A percentile compares a stretch with the other conserved stretches of the same genome.
phyloP scores from a whole-genome alignment of 2,888 invertebrate species.

The Heliconius hortense region DNA sequence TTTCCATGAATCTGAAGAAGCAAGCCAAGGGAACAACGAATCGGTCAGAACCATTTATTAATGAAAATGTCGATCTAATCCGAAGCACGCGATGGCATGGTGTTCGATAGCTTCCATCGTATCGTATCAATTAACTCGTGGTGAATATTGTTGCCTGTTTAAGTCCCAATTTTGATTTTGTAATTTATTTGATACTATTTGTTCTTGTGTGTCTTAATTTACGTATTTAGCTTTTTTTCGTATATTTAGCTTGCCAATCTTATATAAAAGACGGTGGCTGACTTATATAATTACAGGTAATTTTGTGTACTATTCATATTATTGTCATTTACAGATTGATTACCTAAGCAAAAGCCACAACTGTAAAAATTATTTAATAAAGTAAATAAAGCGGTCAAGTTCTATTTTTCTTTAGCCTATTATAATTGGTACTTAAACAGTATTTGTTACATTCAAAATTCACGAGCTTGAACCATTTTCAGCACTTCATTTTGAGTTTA shows the following conservation, averaged over 20 bases:
- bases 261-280: background rate
- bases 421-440: slow-evolving; percentile 36
- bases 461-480: slow-evolving; percentile 31
- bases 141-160: slow-evolving; percentile 41
- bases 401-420: background rate
- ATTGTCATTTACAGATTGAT: too few species aligned
- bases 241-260: background rate
- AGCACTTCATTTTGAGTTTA: slow-evolving; percentile 43
- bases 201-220: background rate
- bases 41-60: slow-evolving; percentile 69
- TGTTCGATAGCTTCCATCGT: slow-evolving; percentile 37
- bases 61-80: slow-evolving; percentile 46
- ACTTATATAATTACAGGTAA: background rate
- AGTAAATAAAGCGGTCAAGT: background rate
- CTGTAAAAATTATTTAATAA: background rate
- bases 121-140: slow-evolving; percentile 43
- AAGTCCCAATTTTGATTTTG: slow-evolving; percentile 32
- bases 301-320: background rate
- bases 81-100: slow-evolving; percentile 51
- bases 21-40: slow-evolving; percentile 56
- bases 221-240: background rate
- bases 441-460: slow-evolving; percentile 40
- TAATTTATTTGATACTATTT: background rate
- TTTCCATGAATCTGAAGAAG: slow-evolving; percentile 67
- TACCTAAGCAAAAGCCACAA: too few species aligned